These are phyloP conservation scores for Lasioglossum calceatum DNA, from an alignment of 2,888 invertebrate species.

Conservation along the genomic window DNA sequence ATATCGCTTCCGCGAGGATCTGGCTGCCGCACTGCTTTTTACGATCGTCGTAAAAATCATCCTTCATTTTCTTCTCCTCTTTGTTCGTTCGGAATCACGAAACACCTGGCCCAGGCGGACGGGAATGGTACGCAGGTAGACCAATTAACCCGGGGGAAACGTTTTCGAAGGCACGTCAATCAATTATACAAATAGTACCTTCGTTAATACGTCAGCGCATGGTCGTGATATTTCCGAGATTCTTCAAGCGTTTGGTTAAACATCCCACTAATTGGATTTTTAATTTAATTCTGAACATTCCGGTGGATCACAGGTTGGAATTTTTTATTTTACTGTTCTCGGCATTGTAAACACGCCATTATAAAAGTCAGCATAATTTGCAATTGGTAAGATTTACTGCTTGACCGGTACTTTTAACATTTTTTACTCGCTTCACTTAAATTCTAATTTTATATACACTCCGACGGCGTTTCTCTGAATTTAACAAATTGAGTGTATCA, in stretches of 20 bases:
- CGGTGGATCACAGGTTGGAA: not conserved
- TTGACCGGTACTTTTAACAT: not conserved
- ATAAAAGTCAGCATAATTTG: no score
- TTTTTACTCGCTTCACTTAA: not conserved
- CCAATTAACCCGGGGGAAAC: not conserved
- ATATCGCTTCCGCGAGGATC: slow-evolving; percentile 56
- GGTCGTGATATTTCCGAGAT: not conserved
- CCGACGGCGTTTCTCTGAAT: not conserved
- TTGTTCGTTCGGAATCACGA: not conserved
- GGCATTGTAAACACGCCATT: no score
- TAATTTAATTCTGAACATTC: not conserved
- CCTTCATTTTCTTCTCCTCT: not conserved
- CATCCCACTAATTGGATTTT: not conserved
- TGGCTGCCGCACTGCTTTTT: slow-evolving; percentile 8
- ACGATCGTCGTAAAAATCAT: slow-evolving; percentile 6
- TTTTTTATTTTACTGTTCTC: no score
- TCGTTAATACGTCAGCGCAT: not conserved
- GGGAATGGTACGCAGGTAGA: not conserved
- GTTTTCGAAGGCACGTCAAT: not conserved
- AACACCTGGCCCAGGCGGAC: not conserved
- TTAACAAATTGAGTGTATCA: not conserved
- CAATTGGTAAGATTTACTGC: no score
- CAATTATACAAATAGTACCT: not conserved
- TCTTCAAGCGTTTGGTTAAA: not conserved
- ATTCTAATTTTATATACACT: not conserved